Percentiles rank a stretch among this genome's conserved stretches.
These are phyloP conservation scores for Sebastes taczanowskii DNA, from an alignment of 2,797 vertebrate genomes.

Conservation along the genomic window DNA sequence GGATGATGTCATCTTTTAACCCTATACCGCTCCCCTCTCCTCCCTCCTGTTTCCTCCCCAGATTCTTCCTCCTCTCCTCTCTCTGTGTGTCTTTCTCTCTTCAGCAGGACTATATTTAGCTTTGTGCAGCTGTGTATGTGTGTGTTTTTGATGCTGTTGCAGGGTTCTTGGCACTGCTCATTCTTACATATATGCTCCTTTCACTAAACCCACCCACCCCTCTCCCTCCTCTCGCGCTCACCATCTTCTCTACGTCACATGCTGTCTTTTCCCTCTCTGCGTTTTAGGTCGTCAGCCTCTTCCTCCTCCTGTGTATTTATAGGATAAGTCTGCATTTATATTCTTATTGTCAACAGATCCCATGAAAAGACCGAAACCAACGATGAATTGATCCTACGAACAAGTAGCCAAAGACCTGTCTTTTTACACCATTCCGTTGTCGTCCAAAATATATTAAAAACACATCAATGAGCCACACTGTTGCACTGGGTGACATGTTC, in stretches of 20 bases:
- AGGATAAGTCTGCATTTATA: background rate
- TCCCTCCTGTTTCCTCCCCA: conserved; percentile 57
- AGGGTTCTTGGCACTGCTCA: conserved; percentile 27
- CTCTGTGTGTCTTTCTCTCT: conserved; percentile 31
- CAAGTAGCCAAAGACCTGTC: background rate
- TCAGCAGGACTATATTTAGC: conserved; percentile 73
- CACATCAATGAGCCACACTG: background rate
- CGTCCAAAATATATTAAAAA: background rate
- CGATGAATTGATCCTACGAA: background rate
- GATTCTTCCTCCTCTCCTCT: conserved; percentile 29
- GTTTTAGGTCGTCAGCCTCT: background rate
- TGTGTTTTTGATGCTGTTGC: conserved; percentile 49
- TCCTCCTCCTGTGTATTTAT: background rate
- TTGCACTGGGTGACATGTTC: background rate
- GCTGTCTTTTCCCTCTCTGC: background rate
- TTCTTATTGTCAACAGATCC: background rate
- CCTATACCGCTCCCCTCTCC: conserved; percentile 50
- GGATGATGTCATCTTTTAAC: conserved; percentile 81
- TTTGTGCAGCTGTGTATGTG: conserved; percentile 57
- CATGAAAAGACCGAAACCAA: background rate
- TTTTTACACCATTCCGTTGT: background rate
- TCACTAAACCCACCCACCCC: conserved; percentile 23
- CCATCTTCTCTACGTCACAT: conserved; percentile 29
- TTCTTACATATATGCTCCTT: conserved; percentile 43
- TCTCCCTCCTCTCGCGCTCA: conserved; percentile 4